These are phyloP conservation scores for Chymomyza fuscimana DNA, from an alignment of 2,888 invertebrate species.

Conservation along the genomic window DNA sequence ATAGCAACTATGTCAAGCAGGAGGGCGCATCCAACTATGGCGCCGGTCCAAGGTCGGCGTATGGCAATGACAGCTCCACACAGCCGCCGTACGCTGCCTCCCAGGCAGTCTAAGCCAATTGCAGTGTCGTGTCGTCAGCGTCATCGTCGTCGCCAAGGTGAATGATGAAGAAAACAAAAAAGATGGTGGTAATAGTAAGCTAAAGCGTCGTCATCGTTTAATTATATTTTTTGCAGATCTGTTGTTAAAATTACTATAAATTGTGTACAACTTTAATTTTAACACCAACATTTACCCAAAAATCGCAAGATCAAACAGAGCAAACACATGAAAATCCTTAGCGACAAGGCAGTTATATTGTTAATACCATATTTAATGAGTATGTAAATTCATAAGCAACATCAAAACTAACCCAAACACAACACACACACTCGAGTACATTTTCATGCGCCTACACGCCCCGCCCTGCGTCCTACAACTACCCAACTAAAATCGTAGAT, in stretches of 20 bases:
- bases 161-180: constrained; percentile 68
- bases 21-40: constrained; percentile 79
- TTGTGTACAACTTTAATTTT: constrained; percentile 63
- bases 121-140: constrained; percentile 13
- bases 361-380: constrained; percentile 45
- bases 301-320: constrained; percentile 19
- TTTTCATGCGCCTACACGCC: constrained; percentile 44
- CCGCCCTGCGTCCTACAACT: constrained; percentile 5
- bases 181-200: constrained; percentile 75
- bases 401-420: constrained; percentile 29
- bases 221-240: constrained; percentile 66
- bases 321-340: constrained; percentile 28
- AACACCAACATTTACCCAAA: constrained; percentile 30
- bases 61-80: constrained; percentile 79
- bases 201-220: constrained; percentile 78
- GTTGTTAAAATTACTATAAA: constrained; percentile 74
- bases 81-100: constrained; percentile 80
- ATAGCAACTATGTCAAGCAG: constrained; percentile 79
- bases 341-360: constrained; percentile 46
- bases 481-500: constrained; percentile 34
- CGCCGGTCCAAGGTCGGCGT: constrained; percentile 78
- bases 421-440: constrained; percentile 34
- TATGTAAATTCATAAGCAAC: constrained; percentile 53
- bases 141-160: constrained; percentile 44
- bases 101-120: constrained; percentile 78